Evolutionary conservation across 2,797 vertebrate species (phyloP), one percentile per base, ranked within the genome.

Genomic region (Sternarchorhynchus goeldii): DNA sequence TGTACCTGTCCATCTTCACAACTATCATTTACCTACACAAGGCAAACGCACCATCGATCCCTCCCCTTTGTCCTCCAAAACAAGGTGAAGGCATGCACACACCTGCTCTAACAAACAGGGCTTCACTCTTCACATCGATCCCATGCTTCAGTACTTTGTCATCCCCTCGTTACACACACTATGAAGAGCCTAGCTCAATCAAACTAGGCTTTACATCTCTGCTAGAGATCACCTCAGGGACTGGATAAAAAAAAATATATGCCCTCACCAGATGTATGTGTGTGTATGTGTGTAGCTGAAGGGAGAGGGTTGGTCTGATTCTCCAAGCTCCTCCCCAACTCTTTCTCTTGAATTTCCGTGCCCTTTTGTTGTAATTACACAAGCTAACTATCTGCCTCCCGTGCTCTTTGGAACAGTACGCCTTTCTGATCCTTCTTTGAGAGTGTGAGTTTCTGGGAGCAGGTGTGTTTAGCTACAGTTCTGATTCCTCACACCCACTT

Each of bases 1-100:
- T 88, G 85, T 72, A 78, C 77, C 85, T 90, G 89, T 90, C 85
- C 75, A 31, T 88, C 85, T 87, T 84, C 73, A 79, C 81, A 79
- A 84, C 85, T 81, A 91, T 89, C 88, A 90, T 92, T 90, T 91
- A 88, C 89, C 88, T 90, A 91, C 90, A 90, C 88, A 88, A 89
- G 91, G 90, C 88, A 91, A 90, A 90, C 80, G 80, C 81, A 32
- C 81, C 85, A 90, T 91, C 77, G 88, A 90, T 89, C 86, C 86
- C 79, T 76, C 55, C 75, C 69, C 62, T 75, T 57, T 80, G 81
- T 79, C 82, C 64, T 78, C 73, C 81, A 81, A 76, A 83, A 82
- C 69, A 84, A 77, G 79, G 78, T 78, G 80, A 81, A 84, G 62
- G 80, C 20, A 21, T 77, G 75, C 74, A 67, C 71, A 72, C 73